These are phyloP conservation scores for Leucophora obtusa DNA, from an alignment of 2,888 invertebrate species.

Conservation along the genomic window DNA sequence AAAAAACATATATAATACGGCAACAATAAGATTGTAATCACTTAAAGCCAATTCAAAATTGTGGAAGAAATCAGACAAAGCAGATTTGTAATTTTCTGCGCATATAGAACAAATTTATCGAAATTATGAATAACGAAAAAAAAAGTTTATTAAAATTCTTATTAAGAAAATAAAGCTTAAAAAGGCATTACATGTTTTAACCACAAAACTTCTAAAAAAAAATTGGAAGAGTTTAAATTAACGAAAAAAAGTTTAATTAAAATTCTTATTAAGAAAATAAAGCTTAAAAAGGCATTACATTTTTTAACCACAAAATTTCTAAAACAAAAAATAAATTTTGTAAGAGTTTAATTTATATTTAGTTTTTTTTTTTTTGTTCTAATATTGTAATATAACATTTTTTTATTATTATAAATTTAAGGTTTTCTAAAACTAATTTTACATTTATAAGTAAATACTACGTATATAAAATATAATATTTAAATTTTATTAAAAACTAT, in stretches of 20 bases:
- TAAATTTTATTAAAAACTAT: constrained; percentile 38
- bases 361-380: neutral
- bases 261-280: constrained; percentile 40
- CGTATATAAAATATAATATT: constrained; percentile 16
- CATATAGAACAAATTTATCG: too few relatives aligned
- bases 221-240: neutral
- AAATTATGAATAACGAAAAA: too few relatives aligned
- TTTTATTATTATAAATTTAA: neutral
- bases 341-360: constrained; percentile 1
- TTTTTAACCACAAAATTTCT: neutral
- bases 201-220: neutral
- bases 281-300: constrained; percentile 20
- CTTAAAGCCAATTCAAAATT: constrained; percentile 34
- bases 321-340: neutral
- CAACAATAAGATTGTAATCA: constrained; percentile 27
- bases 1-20: constrained; percentile 17
- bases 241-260: too few relatives aligned
- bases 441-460: constrained; percentile 4
- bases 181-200: neutral
- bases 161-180: constrained; percentile 44
- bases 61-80: too few relatives aligned
- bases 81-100: neutral
- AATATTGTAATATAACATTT: neutral
- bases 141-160: constrained; percentile 18
- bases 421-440: constrained; percentile 5